Conservation (phyloP, 2,888 invertebrate species). For the Acheta domesticus region DNA sequence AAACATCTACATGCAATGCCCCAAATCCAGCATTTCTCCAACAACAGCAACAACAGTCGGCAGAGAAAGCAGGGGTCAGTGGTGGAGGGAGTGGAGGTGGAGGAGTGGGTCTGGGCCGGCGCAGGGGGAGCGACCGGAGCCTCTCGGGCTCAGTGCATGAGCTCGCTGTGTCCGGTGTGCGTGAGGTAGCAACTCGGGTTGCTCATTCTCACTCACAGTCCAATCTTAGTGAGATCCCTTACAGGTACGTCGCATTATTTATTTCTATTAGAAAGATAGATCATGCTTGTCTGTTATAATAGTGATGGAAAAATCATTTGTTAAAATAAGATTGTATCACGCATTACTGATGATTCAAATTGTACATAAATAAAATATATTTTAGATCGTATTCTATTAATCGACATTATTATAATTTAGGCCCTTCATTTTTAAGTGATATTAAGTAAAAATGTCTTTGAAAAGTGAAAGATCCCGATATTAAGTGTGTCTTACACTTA, state of each 20-base stretch:
- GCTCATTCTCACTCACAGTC: conserved; percentile 88
- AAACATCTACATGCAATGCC: conserved; percentile 61
- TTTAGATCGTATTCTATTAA: not conserved
- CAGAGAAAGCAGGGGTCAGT: conserved; percentile 40
- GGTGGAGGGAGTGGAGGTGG: conserved; percentile 21
- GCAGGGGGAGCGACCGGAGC: conserved; percentile 81
- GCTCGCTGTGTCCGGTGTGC: conserved; percentile 65
- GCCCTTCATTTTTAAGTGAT: no score
- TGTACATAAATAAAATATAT: not conserved
- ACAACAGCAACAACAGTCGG: conserved; percentile 41
- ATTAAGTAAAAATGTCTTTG: no score
- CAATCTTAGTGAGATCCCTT: conserved; percentile 80
- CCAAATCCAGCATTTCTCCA: conserved; percentile 51
- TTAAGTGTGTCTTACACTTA: no score
- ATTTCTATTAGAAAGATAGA: not conserved
- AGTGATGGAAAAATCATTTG: not conserved
- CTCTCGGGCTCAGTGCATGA: conserved; percentile 81
- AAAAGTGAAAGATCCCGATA: no score
- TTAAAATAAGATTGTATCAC: not conserved
- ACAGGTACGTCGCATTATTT: conserved; percentile 57
- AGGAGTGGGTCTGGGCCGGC: conserved; percentile 52
- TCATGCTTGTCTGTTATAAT: not conserved
- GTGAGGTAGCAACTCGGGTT: conserved; percentile 58
- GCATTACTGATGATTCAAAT: not conserved
- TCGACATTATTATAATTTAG: not conserved